phyloP scores from a whole-genome alignment of 2,797 vertebrate species.

The Heliangelus exortis region DNA sequence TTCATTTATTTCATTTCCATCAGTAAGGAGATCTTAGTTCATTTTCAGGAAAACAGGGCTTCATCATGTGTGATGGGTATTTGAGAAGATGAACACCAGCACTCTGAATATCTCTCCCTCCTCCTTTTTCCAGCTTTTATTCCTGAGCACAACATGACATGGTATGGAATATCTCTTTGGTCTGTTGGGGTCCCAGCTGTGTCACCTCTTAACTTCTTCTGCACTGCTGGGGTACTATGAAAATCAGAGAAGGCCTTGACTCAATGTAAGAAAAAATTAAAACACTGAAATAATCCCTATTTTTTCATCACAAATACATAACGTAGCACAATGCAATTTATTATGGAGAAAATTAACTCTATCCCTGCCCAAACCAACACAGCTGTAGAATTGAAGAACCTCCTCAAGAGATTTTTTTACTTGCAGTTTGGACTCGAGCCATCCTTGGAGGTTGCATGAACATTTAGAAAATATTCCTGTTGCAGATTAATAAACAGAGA shows the following conservation, averaged over 20 bases:
- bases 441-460: not conserved
- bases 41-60: not conserved
- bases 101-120: not conserved
- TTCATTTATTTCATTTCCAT: not conserved
- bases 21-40: not conserved
- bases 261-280: not conserved
- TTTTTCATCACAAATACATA: not conserved
- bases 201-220: not conserved
- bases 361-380: not conserved
- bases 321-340: not conserved
- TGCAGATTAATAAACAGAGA: not conserved
- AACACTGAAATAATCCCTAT: not conserved
- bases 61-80: accelerated
- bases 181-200: accelerated
- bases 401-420: not conserved
- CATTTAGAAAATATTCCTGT: not conserved
- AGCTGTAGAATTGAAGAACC: not conserved
- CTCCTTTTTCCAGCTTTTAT: not conserved
- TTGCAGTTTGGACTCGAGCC: not conserved
- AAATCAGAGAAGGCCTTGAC: not conserved
- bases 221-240: accelerated
- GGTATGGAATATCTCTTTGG: not conserved
- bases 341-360: not conserved
- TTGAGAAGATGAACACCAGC: not conserved
- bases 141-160: accelerated